Evolutionary conservation across 1,140 invertebrate genomes (phyloP).

Genomic region (Drusus annulatus): DNA sequence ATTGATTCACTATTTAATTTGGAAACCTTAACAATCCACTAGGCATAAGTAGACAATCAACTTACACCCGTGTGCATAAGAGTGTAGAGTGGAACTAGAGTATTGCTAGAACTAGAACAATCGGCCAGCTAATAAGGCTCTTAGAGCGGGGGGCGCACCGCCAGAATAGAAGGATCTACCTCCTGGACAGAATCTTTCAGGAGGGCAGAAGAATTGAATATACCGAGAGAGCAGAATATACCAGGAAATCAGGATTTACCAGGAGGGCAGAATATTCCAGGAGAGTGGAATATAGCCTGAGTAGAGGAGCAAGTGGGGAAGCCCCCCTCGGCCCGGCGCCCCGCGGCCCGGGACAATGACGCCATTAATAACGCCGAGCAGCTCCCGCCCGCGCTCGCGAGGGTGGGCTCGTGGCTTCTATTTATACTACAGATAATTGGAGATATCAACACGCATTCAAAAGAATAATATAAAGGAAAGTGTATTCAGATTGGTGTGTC

Average conservation of each 20-base stretch:
- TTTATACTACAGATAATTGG: conserved; percentile 17
- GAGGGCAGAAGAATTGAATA: not conserved
- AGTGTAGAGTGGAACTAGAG: not conserved
- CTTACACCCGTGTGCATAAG: not conserved
- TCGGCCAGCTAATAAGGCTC: conserved; percentile 38
- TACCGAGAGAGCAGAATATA: too few relatives aligned
- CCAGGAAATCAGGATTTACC: not conserved
- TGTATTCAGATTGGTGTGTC: too few relatives aligned
- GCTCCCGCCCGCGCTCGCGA: conserved; percentile 11
- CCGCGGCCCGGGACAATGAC: conserved; percentile 43
- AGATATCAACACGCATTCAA: not conserved
- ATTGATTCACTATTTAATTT: too few relatives aligned
- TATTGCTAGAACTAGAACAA: conserved; percentile 22
- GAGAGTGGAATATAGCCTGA: too few relatives aligned
- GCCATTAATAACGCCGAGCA: conserved; percentile 47
- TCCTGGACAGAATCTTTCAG: too few relatives aligned
- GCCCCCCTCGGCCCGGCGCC: conserved; percentile 17
- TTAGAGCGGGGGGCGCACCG: not conserved
- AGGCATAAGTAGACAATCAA: not conserved
- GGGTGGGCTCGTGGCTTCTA: conserved; percentile 29
- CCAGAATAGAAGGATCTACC: not conserved
- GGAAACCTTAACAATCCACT: not conserved
- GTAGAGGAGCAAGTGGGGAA: not conserved
- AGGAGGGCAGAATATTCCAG: not conserved
- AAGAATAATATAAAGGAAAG: too few relatives aligned